Evolutionary conservation across 2,888 invertebrate genomes (phyloP).

Genomic region (Pterostichus madidus): DNA sequence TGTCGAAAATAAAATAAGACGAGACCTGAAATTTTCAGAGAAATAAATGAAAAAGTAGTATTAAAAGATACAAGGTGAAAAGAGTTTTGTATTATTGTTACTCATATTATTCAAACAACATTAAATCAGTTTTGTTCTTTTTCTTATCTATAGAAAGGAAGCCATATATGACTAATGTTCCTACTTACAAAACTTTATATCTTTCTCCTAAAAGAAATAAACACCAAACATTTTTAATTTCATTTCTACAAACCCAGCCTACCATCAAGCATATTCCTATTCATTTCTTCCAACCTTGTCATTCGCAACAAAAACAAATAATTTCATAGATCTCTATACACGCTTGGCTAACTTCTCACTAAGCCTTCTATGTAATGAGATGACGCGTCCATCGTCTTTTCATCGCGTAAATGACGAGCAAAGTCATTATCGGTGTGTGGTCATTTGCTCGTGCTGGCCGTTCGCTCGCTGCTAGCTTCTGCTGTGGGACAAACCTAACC

Average conservation of each 20-base stretch:
- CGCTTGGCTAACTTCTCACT: conserved; percentile 39
- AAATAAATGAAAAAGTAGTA: too few relatives aligned
- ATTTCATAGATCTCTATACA: conserved; percentile 25
- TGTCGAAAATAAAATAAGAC: too few relatives aligned
- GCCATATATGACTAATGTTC: conserved; percentile 30
- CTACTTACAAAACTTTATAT: conserved; percentile 28
- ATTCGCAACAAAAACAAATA: conserved; percentile 43
- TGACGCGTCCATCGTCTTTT: conserved; percentile 32
- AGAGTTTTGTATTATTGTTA: too few relatives aligned
- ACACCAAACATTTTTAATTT: conserved; percentile 45
- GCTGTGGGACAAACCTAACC: not conserved
- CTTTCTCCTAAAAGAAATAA: conserved; percentile 14
- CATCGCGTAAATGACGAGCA: conserved; percentile 42
- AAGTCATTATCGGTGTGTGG: conserved; percentile 52
- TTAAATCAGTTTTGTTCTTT: conserved; percentile 2
- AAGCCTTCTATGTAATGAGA: conserved; percentile 6
- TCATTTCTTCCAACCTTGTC: conserved; percentile 16
- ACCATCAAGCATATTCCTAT: conserved; percentile 8
- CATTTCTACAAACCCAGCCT: conserved; percentile 21
- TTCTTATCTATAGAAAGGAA: conserved; percentile 11
- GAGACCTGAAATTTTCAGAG: too few relatives aligned
- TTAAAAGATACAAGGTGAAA: too few relatives aligned
- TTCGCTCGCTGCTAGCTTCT: not conserved
- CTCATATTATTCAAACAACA: not conserved
- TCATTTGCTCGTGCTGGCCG: not conserved